These are phyloP conservation scores for Poicephalus gulielmi DNA, from an alignment of 2,113 vertebrate genomes.

Conservation along the genomic window DNA sequence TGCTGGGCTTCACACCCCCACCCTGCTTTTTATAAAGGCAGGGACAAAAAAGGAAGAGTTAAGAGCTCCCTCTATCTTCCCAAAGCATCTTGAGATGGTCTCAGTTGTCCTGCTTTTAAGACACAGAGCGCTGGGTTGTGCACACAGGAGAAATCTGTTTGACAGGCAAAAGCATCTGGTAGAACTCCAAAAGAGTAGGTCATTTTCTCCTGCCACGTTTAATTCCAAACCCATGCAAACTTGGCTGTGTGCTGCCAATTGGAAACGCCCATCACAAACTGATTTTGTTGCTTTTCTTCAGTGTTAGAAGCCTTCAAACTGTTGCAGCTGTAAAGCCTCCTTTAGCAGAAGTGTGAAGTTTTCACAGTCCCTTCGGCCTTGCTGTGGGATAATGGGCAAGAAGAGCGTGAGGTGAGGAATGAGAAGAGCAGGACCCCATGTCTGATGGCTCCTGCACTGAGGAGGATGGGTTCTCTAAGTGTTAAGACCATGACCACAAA, in stretches of 20 bases:
- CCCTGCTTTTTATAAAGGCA: not conserved
- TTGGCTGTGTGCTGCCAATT: not conserved
- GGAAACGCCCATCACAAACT: not conserved
- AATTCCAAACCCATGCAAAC: not conserved
- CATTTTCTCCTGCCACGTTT: not conserved
- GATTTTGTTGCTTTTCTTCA: not conserved
- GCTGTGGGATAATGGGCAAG: rapidly evolving
- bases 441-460: rapidly evolving
- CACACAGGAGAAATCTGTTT: not conserved
- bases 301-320: not conserved
- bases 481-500: not conserved
- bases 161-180: not conserved
- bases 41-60: not conserved
- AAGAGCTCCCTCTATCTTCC: not conserved
- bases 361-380: not conserved
- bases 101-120: not conserved
- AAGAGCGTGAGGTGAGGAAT: not conserved
- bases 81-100: not conserved
- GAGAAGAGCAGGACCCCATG: not conserved
- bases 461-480: not conserved
- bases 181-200: not conserved
- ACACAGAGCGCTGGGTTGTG: not conserved
- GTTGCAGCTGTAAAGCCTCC: not conserved
- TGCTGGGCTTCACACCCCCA: not conserved
- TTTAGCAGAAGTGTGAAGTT: not conserved